phyloP scores from a whole-genome alignment of 1,140 invertebrate species.

The Holcopasites calliopsidis region DNA sequence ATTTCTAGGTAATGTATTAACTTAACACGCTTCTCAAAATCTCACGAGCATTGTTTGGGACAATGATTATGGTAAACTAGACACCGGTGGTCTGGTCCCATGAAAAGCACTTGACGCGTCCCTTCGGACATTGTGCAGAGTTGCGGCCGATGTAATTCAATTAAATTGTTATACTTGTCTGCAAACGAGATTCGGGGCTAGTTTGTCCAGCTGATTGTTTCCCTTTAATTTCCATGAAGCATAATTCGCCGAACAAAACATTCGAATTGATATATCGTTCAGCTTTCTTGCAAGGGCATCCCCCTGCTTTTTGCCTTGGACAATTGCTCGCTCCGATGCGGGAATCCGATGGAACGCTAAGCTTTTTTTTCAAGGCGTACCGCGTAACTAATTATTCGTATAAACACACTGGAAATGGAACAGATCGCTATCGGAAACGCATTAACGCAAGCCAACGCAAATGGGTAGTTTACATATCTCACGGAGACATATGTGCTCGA shows the following conservation, averaged over 20 bases:
- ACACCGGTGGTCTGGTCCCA: slow-evolving; percentile 35
- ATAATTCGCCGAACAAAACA: neutral
- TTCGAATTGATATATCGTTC: neutral
- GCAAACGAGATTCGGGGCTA: neutral
- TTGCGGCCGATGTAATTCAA: slow-evolving; percentile 58
- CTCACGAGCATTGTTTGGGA: slow-evolving; percentile 9
- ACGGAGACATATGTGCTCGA: slow-evolving; percentile 32
- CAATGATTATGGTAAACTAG: slow-evolving; percentile 50
- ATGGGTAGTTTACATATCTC: slow-evolving; percentile 27
- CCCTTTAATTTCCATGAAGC: slow-evolving; percentile 1
- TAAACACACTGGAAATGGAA: neutral
- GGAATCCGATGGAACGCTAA: too few relatives aligned
- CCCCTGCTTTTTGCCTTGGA: neutral
- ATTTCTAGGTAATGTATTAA: slow-evolving; percentile 18
- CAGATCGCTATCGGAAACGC: slow-evolving; percentile 42
- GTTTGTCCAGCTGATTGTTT: slow-evolving; percentile 8
- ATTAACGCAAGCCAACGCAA: slow-evolving; percentile 33
- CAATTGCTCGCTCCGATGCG: neutral
- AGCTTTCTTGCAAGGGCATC: neutral
- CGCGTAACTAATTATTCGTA: too few relatives aligned
- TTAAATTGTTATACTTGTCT: slow-evolving; percentile 56
- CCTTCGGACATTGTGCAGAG: slow-evolving; percentile 13
- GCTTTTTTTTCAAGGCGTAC: too few relatives aligned
- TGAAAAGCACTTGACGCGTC: slow-evolving; percentile 40
- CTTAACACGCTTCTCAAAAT: neutral